Evolutionary conservation across 2,797 vertebrate species (phyloP), one percentile per base, ranked within the genome.

Genomic region (Sylvilagus floridanus): DNA sequence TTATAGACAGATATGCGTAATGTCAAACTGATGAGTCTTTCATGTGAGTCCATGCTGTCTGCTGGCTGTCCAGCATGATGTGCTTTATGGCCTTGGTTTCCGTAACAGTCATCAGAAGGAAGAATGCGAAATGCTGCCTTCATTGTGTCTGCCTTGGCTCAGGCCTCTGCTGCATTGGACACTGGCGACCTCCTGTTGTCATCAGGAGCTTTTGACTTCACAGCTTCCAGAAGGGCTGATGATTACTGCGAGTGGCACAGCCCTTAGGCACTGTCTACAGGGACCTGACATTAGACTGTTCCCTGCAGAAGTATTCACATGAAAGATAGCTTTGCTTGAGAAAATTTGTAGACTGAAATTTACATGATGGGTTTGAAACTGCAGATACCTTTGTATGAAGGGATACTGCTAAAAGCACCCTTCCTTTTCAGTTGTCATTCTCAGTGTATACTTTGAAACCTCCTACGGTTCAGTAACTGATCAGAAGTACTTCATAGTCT

Each of bases 171-270:
- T 37, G 88, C 95, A 96, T 82, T 92, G 96, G 93, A 96, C 96
- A 52, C 95, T 95, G 90, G 96, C 95, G 96, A 97, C 86, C 97
- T 97, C 97, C 98, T 91, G 97, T 96, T 95, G 98, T 96, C 96
- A 95, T 94, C 91, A 47, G 95, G 95, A 95, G 0, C 95, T 97
- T 97, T 96, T 94, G 97, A 92, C 94, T 98, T 98, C 96, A 98
- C 97, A 98, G 98, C 94, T 98, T 98, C 97, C 95, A 94, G 96
- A 91, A 97, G 91, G 97, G 96, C 96, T 96, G 96, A 95, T 97
- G 98, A 96, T 97, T 97, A 92, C 68, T 71, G 87, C 97, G 86
- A 62, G 24, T 71, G 93, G 76, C 66, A 32, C 71, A 92, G 96
- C 97, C 95, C 96, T 95, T 90, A 77, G 77, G 91, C 92, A 84